phyloP scores from a whole-genome alignment of 2,113 vertebrate genomes.

The Danio rerio region GRCz12tu NC_133181.1:51772501-51773000 shows the following conservation, averaged over 20 bases:
- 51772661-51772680: constrained; percentile 23
- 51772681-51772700: constrained; percentile 37
- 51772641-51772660: constrained; percentile 40
- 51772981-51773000: background rate
- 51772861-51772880: constrained; percentile 7
- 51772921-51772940: background rate
- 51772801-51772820: constrained; percentile 44
- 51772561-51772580: constrained; percentile 4
- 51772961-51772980: background rate
- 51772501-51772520: background rate
- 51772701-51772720: constrained; percentile 45
- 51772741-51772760: constrained; percentile 28
- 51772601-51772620: constrained; percentile 32
- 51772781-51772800: constrained; percentile 28
- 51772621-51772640: constrained; percentile 32
- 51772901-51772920: background rate
- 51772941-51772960: background rate
- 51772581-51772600: constrained; percentile 32
- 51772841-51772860: constrained; percentile 4
- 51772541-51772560: constrained; percentile 8
- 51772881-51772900: background rate
- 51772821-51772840: constrained; percentile 48
- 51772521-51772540: constrained; percentile 1
- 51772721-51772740: constrained; percentile 43
- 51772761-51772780: constrained; percentile 50